These are phyloP conservation scores for Dromaius novaehollandiae DNA, from an alignment of 2,113 vertebrate genomes.

Conservation along the genomic window DNA sequence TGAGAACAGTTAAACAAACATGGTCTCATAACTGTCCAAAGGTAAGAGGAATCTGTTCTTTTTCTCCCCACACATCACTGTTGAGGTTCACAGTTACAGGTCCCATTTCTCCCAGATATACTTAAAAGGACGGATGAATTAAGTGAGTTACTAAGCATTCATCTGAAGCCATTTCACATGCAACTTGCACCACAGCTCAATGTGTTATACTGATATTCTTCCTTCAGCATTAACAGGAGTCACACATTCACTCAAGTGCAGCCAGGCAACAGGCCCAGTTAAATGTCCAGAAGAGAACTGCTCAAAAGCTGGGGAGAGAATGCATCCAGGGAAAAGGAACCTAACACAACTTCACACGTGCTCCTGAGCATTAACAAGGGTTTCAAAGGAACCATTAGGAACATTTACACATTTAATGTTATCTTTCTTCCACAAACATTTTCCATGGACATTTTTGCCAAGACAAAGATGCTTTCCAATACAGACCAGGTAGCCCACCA, in stretches of 20 bases:
- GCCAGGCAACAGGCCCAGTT: not conserved
- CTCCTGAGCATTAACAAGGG: not conserved
- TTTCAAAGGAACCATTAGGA: not conserved
- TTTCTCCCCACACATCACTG: not conserved
- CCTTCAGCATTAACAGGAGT: not conserved
- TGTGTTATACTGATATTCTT: not conserved
- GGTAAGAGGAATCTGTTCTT: rapidly evolving
- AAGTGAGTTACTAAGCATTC: not conserved
- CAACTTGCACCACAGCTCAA: not conserved
- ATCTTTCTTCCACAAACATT: not conserved
- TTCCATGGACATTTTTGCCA: not conserved
- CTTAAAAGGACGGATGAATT: not conserved
- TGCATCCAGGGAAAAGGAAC: not conserved
- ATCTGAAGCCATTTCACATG: not conserved
- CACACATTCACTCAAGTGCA: not conserved
- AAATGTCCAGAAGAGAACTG: rapidly evolving
- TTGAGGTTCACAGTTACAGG: rapidly evolving
- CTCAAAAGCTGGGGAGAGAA: rapidly evolving
- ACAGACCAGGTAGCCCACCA: not conserved
- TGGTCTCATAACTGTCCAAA: rapidly evolving
- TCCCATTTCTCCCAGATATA: not conserved
- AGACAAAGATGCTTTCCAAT: not conserved
- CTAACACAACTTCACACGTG: not conserved
- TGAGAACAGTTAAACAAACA: not conserved
- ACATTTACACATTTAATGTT: not conserved